Evolutionary conservation across 1,140 invertebrate genomes (phyloP).

Genomic region (Tetranychus urticae): DNA sequence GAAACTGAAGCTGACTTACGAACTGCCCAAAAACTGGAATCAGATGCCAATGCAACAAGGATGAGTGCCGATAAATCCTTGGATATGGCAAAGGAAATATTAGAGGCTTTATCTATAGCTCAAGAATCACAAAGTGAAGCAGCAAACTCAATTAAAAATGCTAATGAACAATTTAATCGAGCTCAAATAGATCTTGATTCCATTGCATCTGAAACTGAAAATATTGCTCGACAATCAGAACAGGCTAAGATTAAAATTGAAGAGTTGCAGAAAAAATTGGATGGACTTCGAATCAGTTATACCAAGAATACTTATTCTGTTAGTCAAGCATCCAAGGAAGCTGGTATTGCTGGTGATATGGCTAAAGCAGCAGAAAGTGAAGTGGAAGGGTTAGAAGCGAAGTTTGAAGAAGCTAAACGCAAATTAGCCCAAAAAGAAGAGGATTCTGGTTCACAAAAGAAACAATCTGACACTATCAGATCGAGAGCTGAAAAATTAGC

Average conservation of each 20-base stretch:
- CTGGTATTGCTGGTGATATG: constrained; percentile 26
- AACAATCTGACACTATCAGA: constrained; percentile 41
- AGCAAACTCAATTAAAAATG: constrained; percentile 46
- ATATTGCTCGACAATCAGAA: constrained; percentile 43
- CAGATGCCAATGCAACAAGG: constrained; percentile 47
- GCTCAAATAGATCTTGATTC: constrained; percentile 46
- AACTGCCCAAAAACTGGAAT: constrained; percentile 44
- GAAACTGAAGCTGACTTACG: constrained; percentile 54
- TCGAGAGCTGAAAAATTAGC: constrained; percentile 47
- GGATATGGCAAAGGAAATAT: constrained; percentile 30
- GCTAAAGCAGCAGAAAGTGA: constrained; percentile 28
- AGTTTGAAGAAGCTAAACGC: constrained; percentile 33
- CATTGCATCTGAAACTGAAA: constrained; percentile 40
- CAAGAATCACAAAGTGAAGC: constrained; percentile 48
- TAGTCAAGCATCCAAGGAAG: constrained; percentile 30
- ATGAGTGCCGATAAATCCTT: constrained; percentile 28
- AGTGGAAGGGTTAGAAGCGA: constrained; percentile 25
- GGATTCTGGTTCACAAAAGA: constrained; percentile 36
- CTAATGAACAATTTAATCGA: constrained; percentile 45
- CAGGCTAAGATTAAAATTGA: constrained; percentile 42
- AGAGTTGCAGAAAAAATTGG: constrained; percentile 34
- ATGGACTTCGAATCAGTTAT: constrained; percentile 44
- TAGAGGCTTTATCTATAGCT: constrained; percentile 36
- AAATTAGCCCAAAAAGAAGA: constrained; percentile 32
- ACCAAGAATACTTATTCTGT: constrained; percentile 42